Percentiles rank a stretch among this genome's conserved stretches.
phyloP scores from a whole-genome alignment of 2,797 vertebrate species.

The Heliangelus exortis region DNA sequence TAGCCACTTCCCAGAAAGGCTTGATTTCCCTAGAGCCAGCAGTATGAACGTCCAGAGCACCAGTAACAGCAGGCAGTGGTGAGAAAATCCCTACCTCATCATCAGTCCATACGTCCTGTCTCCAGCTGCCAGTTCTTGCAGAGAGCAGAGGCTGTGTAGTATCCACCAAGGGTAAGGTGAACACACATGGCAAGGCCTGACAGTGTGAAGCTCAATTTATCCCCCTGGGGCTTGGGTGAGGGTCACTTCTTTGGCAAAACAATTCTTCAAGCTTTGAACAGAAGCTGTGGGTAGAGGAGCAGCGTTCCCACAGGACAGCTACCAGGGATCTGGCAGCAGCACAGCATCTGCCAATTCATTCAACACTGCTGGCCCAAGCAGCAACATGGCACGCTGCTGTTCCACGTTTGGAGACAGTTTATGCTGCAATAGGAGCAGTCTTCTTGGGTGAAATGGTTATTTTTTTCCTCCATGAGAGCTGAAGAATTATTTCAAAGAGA shows the following conservation, averaged over 20 bases:
- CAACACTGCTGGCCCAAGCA: conserved; percentile 49
- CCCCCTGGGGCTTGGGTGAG: not conserved
- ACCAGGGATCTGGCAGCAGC: conserved; percentile 1
- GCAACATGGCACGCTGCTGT: conserved; percentile 31
- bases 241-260: not conserved
- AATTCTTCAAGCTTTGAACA: not conserved
- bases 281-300: not conserved
- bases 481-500: conserved; percentile 5
- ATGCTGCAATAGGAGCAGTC: conserved; percentile 31
- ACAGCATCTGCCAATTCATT: conserved; percentile 63
- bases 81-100: conserved; percentile 58
- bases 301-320: not conserved
- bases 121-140: not conserved
- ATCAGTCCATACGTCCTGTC: not conserved
- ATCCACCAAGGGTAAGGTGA: not conserved
- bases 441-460: conserved; percentile 17
- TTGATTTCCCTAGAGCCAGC: conserved; percentile 64
- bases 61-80: conserved; percentile 49
- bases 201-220: not conserved
- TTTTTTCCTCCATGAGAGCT: conserved; percentile 18
- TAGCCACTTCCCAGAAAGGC: conserved; percentile 74
- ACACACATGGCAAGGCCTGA: not conserved
- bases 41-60: conserved; percentile 45
- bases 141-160: not conserved
- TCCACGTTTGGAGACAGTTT: conserved; percentile 57